Conservation (phyloP, 2,113 vertebrate species). For the Myotis davidii region DNA sequence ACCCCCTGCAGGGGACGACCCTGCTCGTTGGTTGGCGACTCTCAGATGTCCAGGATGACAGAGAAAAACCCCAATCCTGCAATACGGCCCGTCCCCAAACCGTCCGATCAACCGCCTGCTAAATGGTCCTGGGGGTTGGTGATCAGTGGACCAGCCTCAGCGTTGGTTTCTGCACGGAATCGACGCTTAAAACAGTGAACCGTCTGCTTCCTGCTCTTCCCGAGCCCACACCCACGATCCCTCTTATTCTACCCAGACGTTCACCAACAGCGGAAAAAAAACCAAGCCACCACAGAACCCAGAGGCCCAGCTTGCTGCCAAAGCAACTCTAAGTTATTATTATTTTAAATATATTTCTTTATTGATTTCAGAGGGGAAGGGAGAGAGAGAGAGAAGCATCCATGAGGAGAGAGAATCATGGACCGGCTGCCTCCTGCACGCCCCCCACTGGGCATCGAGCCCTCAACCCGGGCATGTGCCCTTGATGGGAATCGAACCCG, state of each 20-base stretch:
- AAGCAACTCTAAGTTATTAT: background rate
- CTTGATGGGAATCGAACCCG: no score
- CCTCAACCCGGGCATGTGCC: no score
- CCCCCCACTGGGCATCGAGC: no score
- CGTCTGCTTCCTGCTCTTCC: background rate
- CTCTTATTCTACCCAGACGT: background rate
- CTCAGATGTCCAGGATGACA: background rate
- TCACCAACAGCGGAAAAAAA: no score
- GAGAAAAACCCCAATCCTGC: background rate
- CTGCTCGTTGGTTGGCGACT: background rate
- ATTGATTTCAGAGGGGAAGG: no score
- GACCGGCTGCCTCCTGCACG: no score
- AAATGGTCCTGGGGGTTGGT: background rate
- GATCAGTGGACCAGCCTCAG: no score
- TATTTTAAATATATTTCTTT: background rate
- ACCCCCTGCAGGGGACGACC: background rate
- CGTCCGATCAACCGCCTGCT: background rate
- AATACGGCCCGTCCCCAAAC: background rate
- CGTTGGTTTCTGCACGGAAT: background rate
- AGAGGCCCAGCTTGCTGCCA: background rate
- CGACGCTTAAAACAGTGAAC: background rate
- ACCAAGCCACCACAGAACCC: fast-evolving
- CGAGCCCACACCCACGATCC: no score
- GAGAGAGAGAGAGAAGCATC: no score
- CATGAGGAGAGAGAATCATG: no score